Evolutionary conservation across 2,888 invertebrate species (phyloP), one percentile per base, ranked within the genome.

Genomic region (Endotricha flammealis): DNA sequence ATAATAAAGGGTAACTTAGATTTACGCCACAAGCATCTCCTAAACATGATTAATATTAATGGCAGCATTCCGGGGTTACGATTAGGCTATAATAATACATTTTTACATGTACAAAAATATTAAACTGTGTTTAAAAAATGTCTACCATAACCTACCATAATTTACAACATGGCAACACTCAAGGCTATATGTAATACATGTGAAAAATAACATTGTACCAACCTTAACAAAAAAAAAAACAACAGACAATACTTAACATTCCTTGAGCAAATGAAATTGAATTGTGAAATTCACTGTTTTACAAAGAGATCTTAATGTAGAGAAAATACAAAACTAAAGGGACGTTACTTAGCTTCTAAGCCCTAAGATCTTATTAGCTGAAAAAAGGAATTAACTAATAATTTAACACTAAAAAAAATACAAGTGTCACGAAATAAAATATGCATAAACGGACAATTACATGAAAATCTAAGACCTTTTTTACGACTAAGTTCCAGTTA

Each of bases 241-340:
- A 53, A 42, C 46, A 52, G 48, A 49, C 37, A 44, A 42, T 41
- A 51, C 57, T 45, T 59, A 76, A 75, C 72, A 73, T 56, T 74
- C 72, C 75, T 79, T 79, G 80, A 81, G 80, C 81, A 79, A 74
- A 56, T 50, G 38, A 47, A 50, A 48, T 31, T 44, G 47, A 49
- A 50, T n/a, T 57, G 53, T 38, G 44, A 41, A 50, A 75, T 72
- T 68, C 73, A 79, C 78, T 76, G 76, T 68, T 67, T 56, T 57
- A 64, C 33, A 48, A 55, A 58, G 63, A 71, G 66, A 73, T 68
- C 69, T 70, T 67, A 65, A 42, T 47, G 50, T 46, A 59, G 43
- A 59, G 53, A 61, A 62, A 61, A 65, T 57, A 57, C 53, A 56
- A 57, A 48, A 42, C 38, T 53, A 51, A 48, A 41, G 42, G 45